Percentiles rank a stretch among this genome's conserved stretches.
Evolutionary conservation across 1,140 invertebrate species (phyloP).

Genomic region (Leptinotarsa defecta): DNA sequence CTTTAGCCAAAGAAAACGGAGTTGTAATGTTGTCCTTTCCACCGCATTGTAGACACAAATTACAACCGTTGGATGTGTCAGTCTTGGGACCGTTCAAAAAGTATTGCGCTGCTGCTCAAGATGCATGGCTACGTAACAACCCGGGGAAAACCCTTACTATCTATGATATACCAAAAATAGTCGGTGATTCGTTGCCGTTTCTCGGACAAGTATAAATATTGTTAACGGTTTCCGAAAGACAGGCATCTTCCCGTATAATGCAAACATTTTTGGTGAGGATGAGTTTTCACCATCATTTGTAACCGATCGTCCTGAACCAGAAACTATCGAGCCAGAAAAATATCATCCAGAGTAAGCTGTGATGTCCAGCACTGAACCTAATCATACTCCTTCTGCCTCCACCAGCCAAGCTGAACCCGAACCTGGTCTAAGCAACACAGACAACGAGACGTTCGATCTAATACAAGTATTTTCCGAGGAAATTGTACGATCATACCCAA

Average conservation of each 20-base stretch:
- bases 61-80: too few relatives aligned
- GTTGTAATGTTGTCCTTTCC: slow-evolving; percentile 25
- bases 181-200: not conserved
- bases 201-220: slow-evolving; percentile 22
- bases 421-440: slow-evolving; percentile 41
- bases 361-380: slow-evolving; percentile 9
- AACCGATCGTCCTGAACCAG: slow-evolving; percentile 36
- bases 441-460: slow-evolving; percentile 35
- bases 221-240: not conserved
- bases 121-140: too few relatives aligned
- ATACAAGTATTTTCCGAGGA: slow-evolving; percentile 37
- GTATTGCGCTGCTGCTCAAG: too few relatives aligned
- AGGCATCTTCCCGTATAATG: not conserved
- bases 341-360: slow-evolving; percentile 19
- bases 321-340: slow-evolving; percentile 29
- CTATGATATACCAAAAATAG: slow-evolving; percentile 55
- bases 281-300: slow-evolving; percentile 34
- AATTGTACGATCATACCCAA: slow-evolving; percentile 29
- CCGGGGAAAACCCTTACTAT: slow-evolving; percentile 58
- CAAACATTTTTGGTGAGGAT: slow-evolving; percentile 37
- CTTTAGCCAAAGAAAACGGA: slow-evolving; percentile 33
- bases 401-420: slow-evolving; percentile 34
- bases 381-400: slow-evolving; percentile 18
- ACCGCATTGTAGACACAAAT: too few relatives aligned
- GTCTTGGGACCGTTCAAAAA: too few relatives aligned